Base-by-base conservation (phyloP, 1,140 invertebrate species). In the Leguminivora glycinivorella region DNA sequence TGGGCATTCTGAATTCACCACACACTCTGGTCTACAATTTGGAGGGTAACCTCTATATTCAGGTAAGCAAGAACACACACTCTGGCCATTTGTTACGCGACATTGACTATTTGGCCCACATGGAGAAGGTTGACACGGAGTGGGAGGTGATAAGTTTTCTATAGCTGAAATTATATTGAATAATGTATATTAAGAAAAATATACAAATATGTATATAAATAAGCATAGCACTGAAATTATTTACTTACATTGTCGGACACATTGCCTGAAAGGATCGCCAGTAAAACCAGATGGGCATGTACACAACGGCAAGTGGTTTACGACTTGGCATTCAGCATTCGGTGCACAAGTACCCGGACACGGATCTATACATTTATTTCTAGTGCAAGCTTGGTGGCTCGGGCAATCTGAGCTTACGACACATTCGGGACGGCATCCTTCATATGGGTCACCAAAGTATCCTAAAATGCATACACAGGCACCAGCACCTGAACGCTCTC, bases 251-350 rank as follows among this genome's bases (percentile, higher is more conserved):
- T 75, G 76, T 25, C 72, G 29, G 38, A 68, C 72, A 77, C 95
- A 96, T 68, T 91, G 92, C 66, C 90, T 89, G 74, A 95, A 94
- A 3, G 96, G 94, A 89, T 97, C 95, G 74, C 96, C 96, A 56
- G 93, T 94, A 71, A 93, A 96, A 70, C 94, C 94, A 24, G 91
- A 76, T n/a, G 94, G 91, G 82, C 96, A 97, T 34, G 93, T 94
- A 81, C 96, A 97, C 66, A 95, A 93, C 24, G 96, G 95, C n/a
- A 94, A 93, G 88, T 97, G 96, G 84, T 96, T 96, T 1, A 94
- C 93, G 1, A 96, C 95, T 78, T 92, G 92, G 84, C 96, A 96
- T 69, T 95, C 93, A 3, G 96, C 95, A 88, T 95, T 95, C 29
- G 92, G 77, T 14, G 95, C 96, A 85, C 96, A 97, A 19, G 94